phyloP scores from a whole-genome alignment of 1,140 invertebrate genomes.

The Neodiprion pinetum region DNA sequence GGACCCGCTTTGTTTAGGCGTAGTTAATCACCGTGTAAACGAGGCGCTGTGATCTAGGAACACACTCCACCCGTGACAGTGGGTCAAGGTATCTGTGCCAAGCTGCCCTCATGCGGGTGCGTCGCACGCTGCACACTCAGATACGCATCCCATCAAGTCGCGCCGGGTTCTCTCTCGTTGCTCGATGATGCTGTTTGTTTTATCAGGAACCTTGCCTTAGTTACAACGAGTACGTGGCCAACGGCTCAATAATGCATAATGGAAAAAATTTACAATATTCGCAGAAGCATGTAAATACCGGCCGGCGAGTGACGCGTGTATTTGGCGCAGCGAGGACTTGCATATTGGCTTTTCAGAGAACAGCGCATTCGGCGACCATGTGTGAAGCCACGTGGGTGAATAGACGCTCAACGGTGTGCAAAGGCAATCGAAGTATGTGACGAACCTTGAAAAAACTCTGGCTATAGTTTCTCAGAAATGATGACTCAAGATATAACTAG shows the following conservation, averaged over 20 bases:
- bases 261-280: not conserved
- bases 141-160: slow-evolving; percentile 33
- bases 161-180: not conserved
- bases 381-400: too few species aligned
- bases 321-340: too few species aligned
- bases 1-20: not conserved
- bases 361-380: too few species aligned
- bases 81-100: slow-evolving; percentile 60
- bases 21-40: not conserved
- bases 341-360: too few species aligned
- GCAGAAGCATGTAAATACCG: too few species aligned
- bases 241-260: not conserved
- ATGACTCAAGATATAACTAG: too few species aligned
- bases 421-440: too few species aligned
- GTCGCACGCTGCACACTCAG: slow-evolving; percentile 40
- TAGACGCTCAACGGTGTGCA: too few species aligned
- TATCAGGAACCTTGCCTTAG: slow-evolving; percentile 51
- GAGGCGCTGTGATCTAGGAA: not conserved
- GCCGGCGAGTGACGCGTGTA: too few species aligned
- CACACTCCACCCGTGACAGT: slow-evolving; percentile 41
- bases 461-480: too few species aligned
- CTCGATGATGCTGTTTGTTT: slow-evolving; percentile 30
- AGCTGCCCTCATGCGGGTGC: slow-evolving; percentile 59
- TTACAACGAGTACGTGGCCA: slow-evolving; percentile 35
- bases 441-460: too few species aligned